Evolutionary conservation across 2,113 vertebrate genomes (phyloP).

Genomic region (Stigmatopora nigra): DNA sequence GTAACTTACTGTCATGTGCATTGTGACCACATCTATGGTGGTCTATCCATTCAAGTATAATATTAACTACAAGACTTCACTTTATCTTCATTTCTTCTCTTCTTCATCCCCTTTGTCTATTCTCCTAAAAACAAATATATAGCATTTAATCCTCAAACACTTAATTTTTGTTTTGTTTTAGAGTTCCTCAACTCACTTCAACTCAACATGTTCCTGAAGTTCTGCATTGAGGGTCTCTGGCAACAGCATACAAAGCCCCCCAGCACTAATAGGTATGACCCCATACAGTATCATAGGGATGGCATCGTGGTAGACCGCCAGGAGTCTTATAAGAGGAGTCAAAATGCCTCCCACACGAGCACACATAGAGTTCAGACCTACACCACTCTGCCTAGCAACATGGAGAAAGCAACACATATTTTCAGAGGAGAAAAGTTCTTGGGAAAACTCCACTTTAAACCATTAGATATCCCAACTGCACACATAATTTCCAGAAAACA

Average conservation of each 20-base stretch:
- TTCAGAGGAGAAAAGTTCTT: too few species aligned
- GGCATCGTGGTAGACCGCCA: constrained; percentile 60
- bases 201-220: constrained; percentile 64
- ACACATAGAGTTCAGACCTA: constrained; percentile 73
- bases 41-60: not conserved
- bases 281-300: constrained; percentile 77
- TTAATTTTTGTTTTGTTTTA: not conserved
- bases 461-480: too few species aligned
- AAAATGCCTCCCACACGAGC: constrained; percentile 73
- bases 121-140: not conserved
- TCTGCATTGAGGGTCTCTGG: constrained; percentile 72
- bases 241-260: constrained; percentile 67
- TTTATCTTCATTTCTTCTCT: not conserved
- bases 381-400: constrained; percentile 72
- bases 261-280: constrained; percentile 53
- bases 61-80: not conserved
- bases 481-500: too few species aligned
- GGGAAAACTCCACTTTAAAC: too few species aligned
- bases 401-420: not conserved
- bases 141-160: not conserved
- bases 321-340: constrained; percentile 72
- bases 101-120: not conserved
- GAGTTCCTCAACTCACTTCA: constrained; percentile 17
- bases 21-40: not conserved
- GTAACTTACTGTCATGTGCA: too few species aligned